Evolutionary conservation across 2,888 invertebrate species (phyloP).

Genomic region (Mayetiola destructor): DNA sequence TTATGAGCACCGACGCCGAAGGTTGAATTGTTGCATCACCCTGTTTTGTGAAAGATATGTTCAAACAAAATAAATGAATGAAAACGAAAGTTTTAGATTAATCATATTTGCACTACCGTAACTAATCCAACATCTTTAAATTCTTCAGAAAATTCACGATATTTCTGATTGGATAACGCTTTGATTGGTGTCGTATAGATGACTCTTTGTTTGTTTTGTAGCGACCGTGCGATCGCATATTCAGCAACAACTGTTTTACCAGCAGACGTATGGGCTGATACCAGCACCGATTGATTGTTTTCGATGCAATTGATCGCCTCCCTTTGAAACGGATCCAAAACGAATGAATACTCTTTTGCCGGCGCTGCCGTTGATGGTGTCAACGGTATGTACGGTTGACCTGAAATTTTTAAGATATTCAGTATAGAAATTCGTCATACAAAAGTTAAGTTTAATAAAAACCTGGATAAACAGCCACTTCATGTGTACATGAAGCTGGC

Average conservation of each 20-base stretch:
- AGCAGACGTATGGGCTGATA: conserved; percentile 94
- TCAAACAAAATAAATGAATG: too few species aligned
- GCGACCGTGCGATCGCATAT: conserved; percentile 88
- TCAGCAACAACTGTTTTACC: conserved; percentile 90
- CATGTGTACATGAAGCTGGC: conserved; percentile 86
- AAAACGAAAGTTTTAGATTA: too few species aligned
- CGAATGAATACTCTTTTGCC: conserved; percentile 85
- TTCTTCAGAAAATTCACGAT: conserved; percentile 91
- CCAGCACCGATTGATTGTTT: conserved; percentile 93
- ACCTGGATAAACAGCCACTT: conserved; percentile 79
- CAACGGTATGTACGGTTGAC: conserved; percentile 28
- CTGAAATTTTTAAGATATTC: conserved; percentile 24
- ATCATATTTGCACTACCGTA: too few species aligned
- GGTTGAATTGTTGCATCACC: conserved; percentile 99
- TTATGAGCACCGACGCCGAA: conserved; percentile 91
- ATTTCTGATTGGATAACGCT: conserved; percentile 98
- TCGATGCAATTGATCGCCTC: conserved; percentile 94
- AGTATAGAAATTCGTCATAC: not conserved
- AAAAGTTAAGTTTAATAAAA: not conserved
- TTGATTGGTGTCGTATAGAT: conserved; percentile 99
- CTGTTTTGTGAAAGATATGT: too few species aligned
- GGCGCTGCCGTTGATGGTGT: conserved; percentile 48
- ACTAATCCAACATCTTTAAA: conserved; percentile 96
- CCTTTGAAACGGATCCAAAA: conserved; percentile 94
- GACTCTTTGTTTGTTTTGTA: conserved; percentile 89